Conservation (phyloP, 2,113 vertebrate species). For the Pica pica region DNA sequence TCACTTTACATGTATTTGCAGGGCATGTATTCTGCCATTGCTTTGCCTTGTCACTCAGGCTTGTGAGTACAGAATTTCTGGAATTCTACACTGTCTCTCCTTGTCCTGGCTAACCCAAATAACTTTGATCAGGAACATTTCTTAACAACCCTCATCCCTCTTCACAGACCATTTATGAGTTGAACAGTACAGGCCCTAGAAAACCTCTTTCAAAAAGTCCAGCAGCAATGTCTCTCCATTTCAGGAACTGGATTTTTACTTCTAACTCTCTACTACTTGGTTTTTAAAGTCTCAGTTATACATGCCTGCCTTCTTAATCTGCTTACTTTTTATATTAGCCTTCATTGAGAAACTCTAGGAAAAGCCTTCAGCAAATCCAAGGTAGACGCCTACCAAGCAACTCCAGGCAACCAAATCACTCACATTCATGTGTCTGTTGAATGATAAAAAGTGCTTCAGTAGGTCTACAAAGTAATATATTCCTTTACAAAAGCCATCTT, state of each 20-base stretch:
- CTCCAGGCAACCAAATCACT: not conserved
- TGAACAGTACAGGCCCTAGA: not conserved
- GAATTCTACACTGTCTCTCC: fast-evolving
- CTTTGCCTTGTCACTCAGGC: not conserved
- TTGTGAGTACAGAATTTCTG: not conserved
- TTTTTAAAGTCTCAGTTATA: not conserved
- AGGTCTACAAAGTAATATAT: not conserved
- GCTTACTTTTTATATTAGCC: not conserved
- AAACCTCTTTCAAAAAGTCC: not conserved
- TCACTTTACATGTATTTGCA: not conserved
- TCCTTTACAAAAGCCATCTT: not conserved
- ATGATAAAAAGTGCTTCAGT: not conserved
- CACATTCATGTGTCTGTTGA: not conserved
- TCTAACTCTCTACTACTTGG: not conserved
- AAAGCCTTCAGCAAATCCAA: not conserved
- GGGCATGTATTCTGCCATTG: not conserved
- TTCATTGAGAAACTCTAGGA: not conserved
- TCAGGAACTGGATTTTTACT: not conserved
- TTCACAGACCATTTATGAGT: not conserved
- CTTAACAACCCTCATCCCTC: not conserved
- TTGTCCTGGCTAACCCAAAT: not conserved
- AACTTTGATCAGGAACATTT: not conserved
- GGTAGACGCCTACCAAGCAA: not conserved
- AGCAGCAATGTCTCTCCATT: not conserved
- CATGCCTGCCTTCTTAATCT: not conserved